A percentile compares a stretch with the other conserved stretches of the same genome.
These are phyloP conservation scores for Campopleginae sp. DNA, from an alignment of 2,888 invertebrate species.

Conservation along the genomic window DNA sequence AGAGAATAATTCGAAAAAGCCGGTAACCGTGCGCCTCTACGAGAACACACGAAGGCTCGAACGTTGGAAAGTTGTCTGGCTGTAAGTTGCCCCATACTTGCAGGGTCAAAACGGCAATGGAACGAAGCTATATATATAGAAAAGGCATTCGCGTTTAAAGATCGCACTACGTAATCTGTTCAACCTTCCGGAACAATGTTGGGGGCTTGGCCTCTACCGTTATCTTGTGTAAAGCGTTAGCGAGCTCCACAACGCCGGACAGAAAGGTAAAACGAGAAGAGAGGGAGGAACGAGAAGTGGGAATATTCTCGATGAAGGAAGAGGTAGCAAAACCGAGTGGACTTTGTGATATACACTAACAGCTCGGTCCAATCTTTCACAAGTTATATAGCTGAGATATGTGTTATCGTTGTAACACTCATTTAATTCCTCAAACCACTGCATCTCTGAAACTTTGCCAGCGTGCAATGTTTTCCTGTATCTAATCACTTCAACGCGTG, in stretches of 20 bases:
- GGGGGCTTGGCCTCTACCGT: slow-evolving; percentile 68
- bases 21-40: slow-evolving; percentile 15
- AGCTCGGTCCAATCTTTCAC: slow-evolving; percentile 21
- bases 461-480: slow-evolving; percentile 15
- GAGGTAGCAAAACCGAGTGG: slow-evolving; percentile 49
- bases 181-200: slow-evolving; percentile 81
- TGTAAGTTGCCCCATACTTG: slow-evolving; percentile 23
- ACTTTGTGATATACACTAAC: slow-evolving; percentile 28
- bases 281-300: slow-evolving; percentile 65
- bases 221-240: slow-evolving; percentile 73
- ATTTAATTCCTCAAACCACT: not conserved
- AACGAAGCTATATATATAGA: slow-evolving; percentile 67
- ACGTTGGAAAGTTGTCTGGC: slow-evolving; percentile 37
- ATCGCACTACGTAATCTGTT: slow-evolving; percentile 80
- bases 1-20: slow-evolving; percentile 55
- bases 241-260: slow-evolving; percentile 74
- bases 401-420: slow-evolving; percentile 5
- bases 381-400: slow-evolving; percentile 14
- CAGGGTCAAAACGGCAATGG: slow-evolving; percentile 38
- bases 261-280: slow-evolving; percentile 74
- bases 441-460: slow-evolving; percentile 26
- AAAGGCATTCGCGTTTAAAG: slow-evolving; percentile 81
- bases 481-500: slow-evolving; percentile 27
- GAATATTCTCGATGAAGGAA: slow-evolving; percentile 35
- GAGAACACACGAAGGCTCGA: slow-evolving; percentile 36